These are phyloP conservation scores for Physella acuta DNA, from an alignment of 1,140 invertebrate species.

Conservation along the genomic window DNA sequence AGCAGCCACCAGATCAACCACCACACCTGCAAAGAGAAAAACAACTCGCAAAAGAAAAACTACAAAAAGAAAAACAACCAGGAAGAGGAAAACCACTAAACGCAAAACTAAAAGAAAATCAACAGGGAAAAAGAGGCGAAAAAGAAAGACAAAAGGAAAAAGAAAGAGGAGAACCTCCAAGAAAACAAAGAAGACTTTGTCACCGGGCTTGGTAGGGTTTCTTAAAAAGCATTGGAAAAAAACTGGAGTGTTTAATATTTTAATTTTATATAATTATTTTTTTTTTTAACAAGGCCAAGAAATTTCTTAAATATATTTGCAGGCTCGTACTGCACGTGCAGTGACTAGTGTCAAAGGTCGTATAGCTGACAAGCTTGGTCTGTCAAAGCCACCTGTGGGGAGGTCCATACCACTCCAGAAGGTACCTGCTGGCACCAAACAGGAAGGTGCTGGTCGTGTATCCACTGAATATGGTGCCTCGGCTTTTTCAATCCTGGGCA, in stretches of 20 bases:
- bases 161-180: conserved; percentile 36
- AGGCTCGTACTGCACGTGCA: conserved; percentile 18
- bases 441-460: conserved; percentile 21
- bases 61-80: conserved; percentile 30
- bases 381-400: conserved; percentile 52
- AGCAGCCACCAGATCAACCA: background rate
- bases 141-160: conserved; percentile 41
- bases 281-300: too few species aligned
- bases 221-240: too few species aligned
- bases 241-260: too few species aligned
- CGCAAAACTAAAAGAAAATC: conserved; percentile 32
- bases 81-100: conserved; percentile 33
- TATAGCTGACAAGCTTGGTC: conserved; percentile 59
- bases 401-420: conserved; percentile 58
- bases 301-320: background rate
- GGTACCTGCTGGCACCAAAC: conserved; percentile 33
- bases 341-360: conserved; percentile 49
- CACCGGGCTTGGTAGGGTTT: too few species aligned
- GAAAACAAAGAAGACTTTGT: conserved; percentile 6
- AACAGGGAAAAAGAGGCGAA: conserved; percentile 42
- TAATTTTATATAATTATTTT: too few species aligned
- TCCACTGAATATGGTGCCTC: conserved; percentile 46
- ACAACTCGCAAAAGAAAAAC: conserved; percentile 27
- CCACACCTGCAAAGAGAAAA: conserved; percentile 24
- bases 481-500: conserved; percentile 66